phyloP scores from a whole-genome alignment of 2,888 invertebrate genomes.

The Escarpia spicata region DNA sequence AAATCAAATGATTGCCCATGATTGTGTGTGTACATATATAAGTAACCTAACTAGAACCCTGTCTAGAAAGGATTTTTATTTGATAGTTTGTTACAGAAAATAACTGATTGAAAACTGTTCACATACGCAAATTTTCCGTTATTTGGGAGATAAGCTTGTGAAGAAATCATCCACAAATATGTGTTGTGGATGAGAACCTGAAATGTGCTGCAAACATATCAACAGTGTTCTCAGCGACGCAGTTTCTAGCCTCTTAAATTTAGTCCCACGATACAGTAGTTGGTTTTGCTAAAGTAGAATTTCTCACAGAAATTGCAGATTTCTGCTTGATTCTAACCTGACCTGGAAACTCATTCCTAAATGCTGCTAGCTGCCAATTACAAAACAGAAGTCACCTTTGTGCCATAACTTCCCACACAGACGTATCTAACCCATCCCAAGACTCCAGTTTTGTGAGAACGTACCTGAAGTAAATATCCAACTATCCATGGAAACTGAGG shows the following conservation, averaged over 20 bases:
- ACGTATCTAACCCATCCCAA: background rate
- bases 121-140: background rate
- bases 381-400: background rate
- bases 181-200: slow-evolving; percentile 8
- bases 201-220: slow-evolving; percentile 8
- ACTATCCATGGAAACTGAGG: background rate
- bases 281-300: background rate
- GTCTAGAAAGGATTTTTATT: background rate
- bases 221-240: background rate
- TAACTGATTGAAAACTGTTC: background rate
- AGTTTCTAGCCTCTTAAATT: background rate
- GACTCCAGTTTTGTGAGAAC: background rate
- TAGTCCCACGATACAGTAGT: background rate
- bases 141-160: background rate
- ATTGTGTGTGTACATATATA: background rate
- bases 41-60: background rate
- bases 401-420: background rate
- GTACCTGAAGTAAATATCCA: background rate
- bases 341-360: background rate
- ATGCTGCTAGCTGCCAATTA: background rate
- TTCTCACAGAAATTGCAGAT: background rate
- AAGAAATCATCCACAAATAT: background rate
- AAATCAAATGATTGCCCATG: background rate
- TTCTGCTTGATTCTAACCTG: background rate
- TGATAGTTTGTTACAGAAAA: background rate